Evolutionary conservation across 2,797 vertebrate genomes (phyloP), one percentile per base, ranked within the genome.

Genomic region (Amphiprion clarkii): DNA sequence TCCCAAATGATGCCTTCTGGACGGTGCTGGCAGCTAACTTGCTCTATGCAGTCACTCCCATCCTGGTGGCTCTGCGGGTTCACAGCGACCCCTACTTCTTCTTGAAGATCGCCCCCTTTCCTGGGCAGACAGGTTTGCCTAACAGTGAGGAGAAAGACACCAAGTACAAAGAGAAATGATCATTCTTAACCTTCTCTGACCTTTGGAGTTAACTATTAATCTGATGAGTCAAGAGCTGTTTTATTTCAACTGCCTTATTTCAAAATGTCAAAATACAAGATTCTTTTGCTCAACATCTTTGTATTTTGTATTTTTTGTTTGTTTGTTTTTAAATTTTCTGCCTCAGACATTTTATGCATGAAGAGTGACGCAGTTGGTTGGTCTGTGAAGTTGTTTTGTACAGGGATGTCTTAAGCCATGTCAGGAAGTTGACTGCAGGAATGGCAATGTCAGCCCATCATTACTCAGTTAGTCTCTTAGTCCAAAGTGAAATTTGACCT

Each of bases 11-110:
- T 0, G 53, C 64, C 6, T 92, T 95, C 83, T 84, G 93, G 85
- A 61, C 46, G 3, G 95, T 97, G 79, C 74, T 98, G 33, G 4
- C 91, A 17, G 80, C 89, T 68, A 98, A 98, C 82, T 0, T 94
- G 52, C 84, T 96, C 3, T 97, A 95, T 0, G 92, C 95, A 0
- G 61, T 89, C 55, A 95, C 90, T 0, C 96, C 96, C 0, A 85
- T 95, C 66, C 83, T 98, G 9, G 92, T 98, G 79, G 96, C 93
- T 33, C 53, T 82, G 54, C 95, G 96, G 58, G 97, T 97, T 85
- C 83, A 93, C 27, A 83, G 13, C 65, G 62, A 88, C 67, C 96
- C 96, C 0, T 91, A 93, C 56, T 97, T 96, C 90, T 98, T 98
- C 90, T 81, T 95, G 44, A 89, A 91, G 83, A 91, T 94, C 2